These are phyloP conservation scores for Operophtera brumata DNA, from an alignment of 2,888 invertebrate genomes.

Conservation along the genomic window DNA sequence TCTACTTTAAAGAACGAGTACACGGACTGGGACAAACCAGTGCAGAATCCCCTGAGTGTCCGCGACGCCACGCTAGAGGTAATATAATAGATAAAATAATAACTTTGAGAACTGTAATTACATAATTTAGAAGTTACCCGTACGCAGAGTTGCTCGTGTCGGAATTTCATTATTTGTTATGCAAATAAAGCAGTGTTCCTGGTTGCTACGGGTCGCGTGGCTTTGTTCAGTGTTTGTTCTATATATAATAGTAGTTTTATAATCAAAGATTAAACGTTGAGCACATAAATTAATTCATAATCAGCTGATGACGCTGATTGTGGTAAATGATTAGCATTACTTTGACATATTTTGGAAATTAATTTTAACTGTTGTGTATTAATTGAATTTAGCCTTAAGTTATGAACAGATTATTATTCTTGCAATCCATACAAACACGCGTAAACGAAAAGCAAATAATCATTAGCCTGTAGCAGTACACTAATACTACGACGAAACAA, in stretches of 20 bases:
- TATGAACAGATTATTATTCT: too few relatives aligned
- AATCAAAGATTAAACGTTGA: constrained; percentile 13
- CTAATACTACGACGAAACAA: too few relatives aligned
- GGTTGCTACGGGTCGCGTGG: constrained; percentile 29
- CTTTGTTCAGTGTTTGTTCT: constrained; percentile 30
- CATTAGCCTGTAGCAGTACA: too few relatives aligned
- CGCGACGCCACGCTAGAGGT: constrained; percentile 90
- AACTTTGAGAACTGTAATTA: constrained; percentile 30
- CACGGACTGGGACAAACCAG: constrained; percentile 96
- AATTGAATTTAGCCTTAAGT: too few relatives aligned
- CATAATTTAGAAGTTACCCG: constrained; percentile 34
- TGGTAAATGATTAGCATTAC: background rate
- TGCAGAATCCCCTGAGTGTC: constrained; percentile 91
- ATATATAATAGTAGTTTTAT: constrained; percentile 19
- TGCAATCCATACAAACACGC: too few relatives aligned
- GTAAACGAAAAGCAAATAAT: too few relatives aligned
- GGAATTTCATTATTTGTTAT: constrained; percentile 36
- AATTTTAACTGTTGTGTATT: background rate
- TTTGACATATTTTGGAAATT: background rate
- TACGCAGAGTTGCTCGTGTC: constrained; percentile 21
- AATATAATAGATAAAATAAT: constrained; percentile 34
- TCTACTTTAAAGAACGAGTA: constrained; percentile 97
- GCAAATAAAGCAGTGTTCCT: constrained; percentile 30
- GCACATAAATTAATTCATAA: constrained; percentile 9
- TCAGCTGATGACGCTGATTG: background rate